A percentile compares a stretch with the other conserved stretches of the same genome.
Evolutionary conservation across 2,888 invertebrate genomes (phyloP).

Genomic region (Limnephilus marmoratus): DNA sequence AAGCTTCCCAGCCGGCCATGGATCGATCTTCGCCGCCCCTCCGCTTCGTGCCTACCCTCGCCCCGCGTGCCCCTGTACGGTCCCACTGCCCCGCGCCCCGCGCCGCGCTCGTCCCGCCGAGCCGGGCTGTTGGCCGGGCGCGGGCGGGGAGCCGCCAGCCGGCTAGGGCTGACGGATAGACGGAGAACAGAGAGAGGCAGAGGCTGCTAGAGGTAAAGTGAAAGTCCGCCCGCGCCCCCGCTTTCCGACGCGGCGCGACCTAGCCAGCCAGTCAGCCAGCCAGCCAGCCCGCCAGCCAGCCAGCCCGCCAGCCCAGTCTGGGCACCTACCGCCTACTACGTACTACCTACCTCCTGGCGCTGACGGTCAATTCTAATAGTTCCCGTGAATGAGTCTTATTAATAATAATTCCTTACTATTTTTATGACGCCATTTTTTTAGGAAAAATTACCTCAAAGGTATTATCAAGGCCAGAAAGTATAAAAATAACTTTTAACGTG

Average conservation of each 20-base stretch:
- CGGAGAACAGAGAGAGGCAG: conserved; percentile 39
- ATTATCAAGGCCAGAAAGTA: too few species aligned
- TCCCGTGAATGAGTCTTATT: neutral
- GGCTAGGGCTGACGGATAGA: conserved; percentile 35
- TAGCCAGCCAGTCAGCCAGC: neutral
- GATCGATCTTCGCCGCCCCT: conserved; percentile 57
- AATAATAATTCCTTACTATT: neutral
- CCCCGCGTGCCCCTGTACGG: conserved; percentile 28
- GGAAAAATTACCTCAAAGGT: too few species aligned
- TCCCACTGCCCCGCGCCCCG: neutral
- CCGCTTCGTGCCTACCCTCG: conserved; percentile 26
- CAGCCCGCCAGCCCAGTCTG: neutral
- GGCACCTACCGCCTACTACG: neutral
- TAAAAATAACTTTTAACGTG: too few species aligned
- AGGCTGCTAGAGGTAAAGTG: conserved; percentile 60
- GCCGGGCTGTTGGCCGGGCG: conserved; percentile 11
- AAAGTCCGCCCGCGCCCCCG: conserved; percentile 42
- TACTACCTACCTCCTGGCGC: neutral
- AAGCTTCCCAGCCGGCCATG: conserved; percentile 56
- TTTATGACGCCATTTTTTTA: neutral
- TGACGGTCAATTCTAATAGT: conserved; percentile 7
- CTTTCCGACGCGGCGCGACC: conserved; percentile 5
- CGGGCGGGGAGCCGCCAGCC: neutral
- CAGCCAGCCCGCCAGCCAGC: neutral
- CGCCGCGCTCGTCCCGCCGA: neutral